A percentile compares a stretch with the other conserved stretches of the same genome.
phyloP scores from a whole-genome alignment of 2,888 invertebrate genomes.

The Eurytoma californica region DNA sequence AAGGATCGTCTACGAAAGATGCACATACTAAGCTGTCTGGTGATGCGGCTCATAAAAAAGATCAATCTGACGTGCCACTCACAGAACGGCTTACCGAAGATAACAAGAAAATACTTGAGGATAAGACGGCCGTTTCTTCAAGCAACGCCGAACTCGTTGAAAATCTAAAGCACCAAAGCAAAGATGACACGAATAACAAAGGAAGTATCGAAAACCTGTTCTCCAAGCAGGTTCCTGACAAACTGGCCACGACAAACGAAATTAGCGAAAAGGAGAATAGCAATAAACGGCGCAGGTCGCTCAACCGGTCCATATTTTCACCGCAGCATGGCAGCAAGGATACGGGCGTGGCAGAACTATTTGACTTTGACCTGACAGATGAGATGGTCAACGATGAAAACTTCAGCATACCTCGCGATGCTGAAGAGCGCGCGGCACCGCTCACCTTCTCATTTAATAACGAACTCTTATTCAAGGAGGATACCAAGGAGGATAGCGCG shows the following conservation, averaged over 20 bases:
- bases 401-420: slow-evolving; percentile 79
- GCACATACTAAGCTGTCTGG: not conserved
- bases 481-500: slow-evolving; percentile 87
- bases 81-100: slow-evolving; percentile 40
- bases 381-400: slow-evolving; percentile 80
- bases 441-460: slow-evolving; percentile 81
- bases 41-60: slow-evolving; percentile 27
- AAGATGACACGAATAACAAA: slow-evolving; percentile 56
- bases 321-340: slow-evolving; percentile 80
- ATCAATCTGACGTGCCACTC: slow-evolving; percentile 26
- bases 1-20: not conserved
- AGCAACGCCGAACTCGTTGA: slow-evolving; percentile 32
- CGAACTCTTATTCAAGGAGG: slow-evolving; percentile 84
- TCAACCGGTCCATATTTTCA: slow-evolving; percentile 83
- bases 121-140: slow-evolving; percentile 17
- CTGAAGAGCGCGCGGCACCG: slow-evolving; percentile 79
- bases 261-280: slow-evolving; percentile 64
- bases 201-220: slow-evolving; percentile 59
- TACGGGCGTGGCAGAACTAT: slow-evolving; percentile 78
- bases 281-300: slow-evolving; percentile 68
- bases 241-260: slow-evolving; percentile 56
- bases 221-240: slow-evolving; percentile 65
- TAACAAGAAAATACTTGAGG: slow-evolving; percentile 26
- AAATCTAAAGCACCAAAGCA: slow-evolving; percentile 31
- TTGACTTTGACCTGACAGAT: slow-evolving; percentile 81